Evolutionary conservation across 2,113 vertebrate genomes (phyloP).

Genomic region (Perca fluviatilis): DNA sequence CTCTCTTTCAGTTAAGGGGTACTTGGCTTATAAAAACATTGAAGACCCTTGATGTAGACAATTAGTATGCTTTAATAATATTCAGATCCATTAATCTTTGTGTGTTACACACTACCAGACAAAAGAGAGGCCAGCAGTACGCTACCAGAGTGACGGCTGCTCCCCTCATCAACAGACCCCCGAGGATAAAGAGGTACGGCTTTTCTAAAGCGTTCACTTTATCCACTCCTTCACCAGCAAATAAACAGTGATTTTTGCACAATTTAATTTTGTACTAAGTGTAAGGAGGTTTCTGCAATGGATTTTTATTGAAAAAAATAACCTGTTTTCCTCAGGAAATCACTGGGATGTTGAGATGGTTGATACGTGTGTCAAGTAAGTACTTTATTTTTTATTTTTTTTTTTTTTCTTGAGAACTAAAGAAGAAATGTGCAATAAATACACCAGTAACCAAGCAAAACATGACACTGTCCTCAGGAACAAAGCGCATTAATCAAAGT

Average conservation of each 20-base stretch:
- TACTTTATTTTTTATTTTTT: background rate
- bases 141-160: background rate
- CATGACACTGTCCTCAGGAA: background rate
- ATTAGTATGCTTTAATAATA: background rate
- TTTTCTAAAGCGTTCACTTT: background rate
- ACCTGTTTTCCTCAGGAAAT: slow-evolving; percentile 55
- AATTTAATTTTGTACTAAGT: background rate
- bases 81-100: background rate
- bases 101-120: background rate
- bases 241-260: background rate
- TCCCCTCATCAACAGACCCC: background rate
- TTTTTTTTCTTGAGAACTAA: background rate
- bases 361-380: slow-evolving; percentile 67
- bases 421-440: background rate
- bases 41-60: background rate
- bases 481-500: background rate
- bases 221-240: background rate
- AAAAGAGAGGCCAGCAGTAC: background rate
- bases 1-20: too few species aligned
- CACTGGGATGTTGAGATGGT: slow-evolving; percentile 56
- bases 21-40: too few species aligned
- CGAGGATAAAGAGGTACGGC: slow-evolving; percentile 5
- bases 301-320: background rate
- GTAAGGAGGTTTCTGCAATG: background rate
- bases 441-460: background rate